Evolutionary conservation across 37 sponge, comb jelly and placozoan species (phyloP), one percentile per base, ranked within the genome.

Genomic region (Theonella swinhoei): DNA sequence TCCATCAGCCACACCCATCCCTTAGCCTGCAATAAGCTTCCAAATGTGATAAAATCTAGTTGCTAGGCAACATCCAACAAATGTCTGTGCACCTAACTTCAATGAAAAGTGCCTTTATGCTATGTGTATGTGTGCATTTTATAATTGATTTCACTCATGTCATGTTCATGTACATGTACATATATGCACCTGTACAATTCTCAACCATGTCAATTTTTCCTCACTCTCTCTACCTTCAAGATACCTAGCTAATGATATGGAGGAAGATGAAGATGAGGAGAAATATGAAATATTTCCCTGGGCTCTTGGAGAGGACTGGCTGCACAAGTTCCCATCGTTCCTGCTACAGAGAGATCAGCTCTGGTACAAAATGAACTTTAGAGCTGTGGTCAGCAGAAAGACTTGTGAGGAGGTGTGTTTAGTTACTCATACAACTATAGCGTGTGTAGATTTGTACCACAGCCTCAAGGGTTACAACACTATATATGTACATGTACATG

Each of bases 241-340:
- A 1, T 92, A 91, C 65, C 83, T 95, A 4, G 95, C 95, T 17
- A 89, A 89, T 70, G 95, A 95, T 33, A 95, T 95, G 87, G 95
- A 95, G 67, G 95, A 95, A 73, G 95, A 95, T 41, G 89, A 95
- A 34, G 95, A 95, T 47, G 92, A 95, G 38, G 87, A 89, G 62
- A 95, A 95, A 71, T 89, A 91, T 36, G 95, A 91, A 71, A 91
- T 95, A 35, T 91, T 95, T 43, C 87, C 95, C 0, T 95, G 95
- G 93, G 95, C 90, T 11, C 80, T 95, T 8, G 95, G 95, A 2
- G 62, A 64, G 42, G 54, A 54, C 0, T 95, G 95, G 95, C 81
- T 80, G 75, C 77, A 42, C 9, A 41, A 54, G 71, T 91, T 88
- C 64, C 89, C 87, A 1, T 38, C 39, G 1, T 89, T 95, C 76